Evolutionary conservation across 2,113 vertebrate species (phyloP).

Genomic region (Brachionichthys hirsutus): DNA sequence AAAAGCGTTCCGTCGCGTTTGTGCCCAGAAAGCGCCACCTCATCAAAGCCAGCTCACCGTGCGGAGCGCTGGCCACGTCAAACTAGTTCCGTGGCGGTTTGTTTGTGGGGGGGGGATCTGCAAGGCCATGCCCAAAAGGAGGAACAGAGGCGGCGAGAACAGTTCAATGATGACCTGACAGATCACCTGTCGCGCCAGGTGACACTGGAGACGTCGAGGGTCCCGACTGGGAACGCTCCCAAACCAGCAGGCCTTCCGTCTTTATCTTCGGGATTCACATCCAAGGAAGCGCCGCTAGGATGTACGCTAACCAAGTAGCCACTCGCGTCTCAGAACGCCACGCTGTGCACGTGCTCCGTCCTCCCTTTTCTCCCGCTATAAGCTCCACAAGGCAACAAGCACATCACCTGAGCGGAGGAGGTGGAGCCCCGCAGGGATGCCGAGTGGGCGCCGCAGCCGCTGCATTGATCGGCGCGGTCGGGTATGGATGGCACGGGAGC

Average conservation of each 20-base stretch:
- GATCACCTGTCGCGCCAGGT: slow-evolving; percentile 44
- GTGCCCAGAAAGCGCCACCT: slow-evolving; percentile 62
- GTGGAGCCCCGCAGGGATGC: slow-evolving; percentile 52
- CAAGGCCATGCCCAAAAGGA: slow-evolving; percentile 8
- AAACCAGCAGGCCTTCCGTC: background rate
- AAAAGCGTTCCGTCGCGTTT: slow-evolving; percentile 25
- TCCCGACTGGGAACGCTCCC: no score
- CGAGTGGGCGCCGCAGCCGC: slow-evolving; percentile 42
- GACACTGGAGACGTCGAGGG: no score
- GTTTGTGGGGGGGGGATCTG: slow-evolving; percentile 25
- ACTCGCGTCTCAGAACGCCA: slow-evolving; percentile 22
- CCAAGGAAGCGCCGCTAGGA: background rate
- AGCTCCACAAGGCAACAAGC: slow-evolving; percentile 59
- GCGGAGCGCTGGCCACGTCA: slow-evolving; percentile 58
- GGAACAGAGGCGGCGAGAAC: background rate
- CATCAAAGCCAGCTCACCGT: slow-evolving; percentile 65
- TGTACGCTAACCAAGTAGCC: slow-evolving; percentile 45
- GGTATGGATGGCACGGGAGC: slow-evolving; percentile 41
- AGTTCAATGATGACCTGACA: no score
- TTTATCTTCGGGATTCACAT: no score
- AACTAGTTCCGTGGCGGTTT: slow-evolving; percentile 42
- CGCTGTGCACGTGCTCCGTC: slow-evolving; percentile 33
- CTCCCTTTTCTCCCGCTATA: slow-evolving; percentile 42
- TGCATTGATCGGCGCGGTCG: slow-evolving; percentile 46
- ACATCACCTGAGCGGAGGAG: slow-evolving; percentile 57